Evolutionary conservation across 2,888 invertebrate genomes (phyloP).

Genomic region (Drosophila cognata): DNA sequence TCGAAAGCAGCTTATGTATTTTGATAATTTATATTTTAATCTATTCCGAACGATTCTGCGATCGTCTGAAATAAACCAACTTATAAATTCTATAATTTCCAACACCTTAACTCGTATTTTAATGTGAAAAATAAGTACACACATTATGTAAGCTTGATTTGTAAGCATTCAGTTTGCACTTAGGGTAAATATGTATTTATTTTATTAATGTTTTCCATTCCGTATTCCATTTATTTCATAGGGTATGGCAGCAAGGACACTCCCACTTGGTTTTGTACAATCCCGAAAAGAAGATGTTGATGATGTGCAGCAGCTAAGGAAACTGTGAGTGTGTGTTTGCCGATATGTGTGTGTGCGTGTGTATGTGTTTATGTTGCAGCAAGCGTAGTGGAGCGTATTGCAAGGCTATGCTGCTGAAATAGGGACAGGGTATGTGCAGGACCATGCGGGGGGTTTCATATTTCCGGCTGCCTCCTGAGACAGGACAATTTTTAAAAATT

Average conservation of each 20-base stretch:
- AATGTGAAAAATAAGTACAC: too few relatives aligned
- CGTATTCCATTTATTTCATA: not conserved
- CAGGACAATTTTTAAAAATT: constrained; percentile 80
- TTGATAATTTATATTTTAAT: not conserved
- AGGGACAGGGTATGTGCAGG: not conserved
- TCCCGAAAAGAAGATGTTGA: constrained; percentile 63
- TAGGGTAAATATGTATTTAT: too few relatives aligned
- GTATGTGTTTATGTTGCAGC: constrained; percentile 34
- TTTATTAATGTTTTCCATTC: not conserved
- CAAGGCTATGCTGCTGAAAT: constrained; percentile 19
- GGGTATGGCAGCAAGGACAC: constrained; percentile 38
- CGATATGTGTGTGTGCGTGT: not conserved
- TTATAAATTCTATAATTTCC: not conserved
- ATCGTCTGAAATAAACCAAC: not conserved
- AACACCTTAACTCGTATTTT: not conserved
- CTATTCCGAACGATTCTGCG: not conserved
- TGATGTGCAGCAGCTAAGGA: constrained; percentile 65
- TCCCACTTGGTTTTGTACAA: constrained; percentile 48
- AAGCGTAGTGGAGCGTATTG: constrained; percentile 50
- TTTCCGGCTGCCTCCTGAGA: constrained; percentile 68
- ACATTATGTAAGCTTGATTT: not conserved
- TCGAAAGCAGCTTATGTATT: not conserved
- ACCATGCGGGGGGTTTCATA: constrained; percentile 58
- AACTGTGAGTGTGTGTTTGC: constrained; percentile 19
- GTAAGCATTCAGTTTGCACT: not conserved